Evolutionary conservation across 1,140 invertebrate species (phyloP).

Genomic region (Temnothorax nylanderi): DNA sequence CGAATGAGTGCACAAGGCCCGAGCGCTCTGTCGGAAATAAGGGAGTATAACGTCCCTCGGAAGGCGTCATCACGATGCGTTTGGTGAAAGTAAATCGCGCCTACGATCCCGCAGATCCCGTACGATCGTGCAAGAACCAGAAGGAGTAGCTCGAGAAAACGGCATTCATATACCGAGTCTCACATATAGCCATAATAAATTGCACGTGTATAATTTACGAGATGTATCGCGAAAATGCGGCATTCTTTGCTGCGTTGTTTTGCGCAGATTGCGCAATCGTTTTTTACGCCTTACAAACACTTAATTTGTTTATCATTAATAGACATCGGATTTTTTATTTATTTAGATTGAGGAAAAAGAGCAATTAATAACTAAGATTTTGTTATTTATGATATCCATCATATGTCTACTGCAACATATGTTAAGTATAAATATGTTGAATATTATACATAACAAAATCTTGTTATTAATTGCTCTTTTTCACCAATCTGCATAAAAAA

Average conservation of each 20-base stretch:
- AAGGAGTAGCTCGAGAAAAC: neutral
- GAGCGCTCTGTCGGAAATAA: constrained; percentile 46
- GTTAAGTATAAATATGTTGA: too few species aligned
- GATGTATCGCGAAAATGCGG: neutral
- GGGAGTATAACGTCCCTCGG: constrained; percentile 39
- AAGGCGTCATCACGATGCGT: constrained; percentile 37
- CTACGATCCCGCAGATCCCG: neutral
- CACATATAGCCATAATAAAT: neutral
- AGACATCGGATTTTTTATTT: too few species aligned
- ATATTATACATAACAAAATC: too few species aligned
- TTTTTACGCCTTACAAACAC: neutral
- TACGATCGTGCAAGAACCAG: constrained; percentile 1
- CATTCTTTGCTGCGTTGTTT: neutral
- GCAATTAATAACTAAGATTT: too few species aligned
- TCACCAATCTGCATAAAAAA: too few species aligned
- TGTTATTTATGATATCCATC: too few species aligned
- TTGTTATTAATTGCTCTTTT: too few species aligned
- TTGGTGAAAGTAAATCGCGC: constrained; percentile 36
- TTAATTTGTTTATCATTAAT: neutral
- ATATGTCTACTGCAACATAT: too few species aligned
- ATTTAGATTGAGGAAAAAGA: too few species aligned
- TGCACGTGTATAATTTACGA: constrained; percentile 10
- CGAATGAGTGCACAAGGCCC: constrained; percentile 58
- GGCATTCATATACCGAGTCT: neutral
- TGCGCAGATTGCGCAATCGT: neutral